Base-by-base conservation (phyloP, 2,113 vertebrate species). In the Ammodytes marinus region DNA sequence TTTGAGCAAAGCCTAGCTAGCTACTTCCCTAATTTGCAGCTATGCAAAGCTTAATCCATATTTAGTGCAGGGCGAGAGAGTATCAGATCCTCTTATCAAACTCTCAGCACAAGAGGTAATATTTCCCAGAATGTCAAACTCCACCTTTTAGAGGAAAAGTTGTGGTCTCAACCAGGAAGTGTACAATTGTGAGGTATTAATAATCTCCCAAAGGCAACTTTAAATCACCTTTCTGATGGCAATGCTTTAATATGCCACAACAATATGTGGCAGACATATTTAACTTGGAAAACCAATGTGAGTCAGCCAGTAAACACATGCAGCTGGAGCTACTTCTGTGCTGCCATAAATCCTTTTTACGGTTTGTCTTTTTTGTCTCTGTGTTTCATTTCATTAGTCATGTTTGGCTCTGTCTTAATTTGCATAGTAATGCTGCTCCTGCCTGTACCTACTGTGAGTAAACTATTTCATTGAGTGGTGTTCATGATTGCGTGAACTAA, bases 401-500 rank as follows among this genome's bases (percentile, higher is more conserved):
- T 49, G 27, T 54, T 59, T 55, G 49, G 19, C n/a, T 74, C n/a
- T 8, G 57, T 37, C 3, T 9, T 37, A 13, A 8, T 6, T 8
- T 50, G 52, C 27, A 61, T 15, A 40, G 11, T 14, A 6, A 76
- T 60, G 15, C 4, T 52, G 45, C 27, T 37, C 8, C 54, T 74
- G 55, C 40, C 63, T 53, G 19, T 8, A 39, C 27, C 27, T 27
- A 27, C 1, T 27, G 35, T 42, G 27, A 55, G 14, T n/a, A 3
- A 42, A 53, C 35, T 14, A 13, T 15, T 63, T 8, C 43, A 52
- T 54, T 43, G 8, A 8, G 27, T 59, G 27, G 15, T 61, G 54
- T 55, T 74, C 64, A 49, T 19, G n/a, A 69, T 69, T 61, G 47
- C 49, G 13, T 79, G 52, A 59, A 46, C 6, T 15, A 8, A 65